phyloP scores from a whole-genome alignment of 2,888 invertebrate genomes.

The Clostera curtula region DNA sequence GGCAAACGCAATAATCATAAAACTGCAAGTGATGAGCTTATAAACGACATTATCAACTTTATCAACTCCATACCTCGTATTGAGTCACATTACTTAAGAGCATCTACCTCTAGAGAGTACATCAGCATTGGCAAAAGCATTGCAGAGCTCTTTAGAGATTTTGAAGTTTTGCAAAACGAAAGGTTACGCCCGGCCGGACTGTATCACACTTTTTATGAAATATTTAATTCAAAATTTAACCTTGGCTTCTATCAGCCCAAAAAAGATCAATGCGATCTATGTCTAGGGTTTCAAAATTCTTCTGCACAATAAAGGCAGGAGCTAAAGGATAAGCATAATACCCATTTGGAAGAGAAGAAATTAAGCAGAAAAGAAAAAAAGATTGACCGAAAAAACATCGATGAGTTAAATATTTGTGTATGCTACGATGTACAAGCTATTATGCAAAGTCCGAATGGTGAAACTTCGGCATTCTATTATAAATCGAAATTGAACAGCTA shows the following conservation, averaged over 20 bases:
- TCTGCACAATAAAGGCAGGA: not conserved
- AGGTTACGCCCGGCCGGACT: conserved; percentile 4
- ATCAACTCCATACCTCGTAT: conserved; percentile 1
- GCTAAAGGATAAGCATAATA: not conserved
- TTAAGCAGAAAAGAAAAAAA: not conserved
- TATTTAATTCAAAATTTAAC: conserved; percentile 6
- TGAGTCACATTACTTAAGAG: conserved; percentile 1
- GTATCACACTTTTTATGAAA: conserved; percentile 5
- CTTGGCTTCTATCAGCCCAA: conserved; percentile 3
- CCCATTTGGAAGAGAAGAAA: not conserved
- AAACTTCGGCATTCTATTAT: not conserved
- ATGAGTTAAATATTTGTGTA: not conserved
- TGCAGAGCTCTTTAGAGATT: conserved; percentile 2
- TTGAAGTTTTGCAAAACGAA: conserved; percentile 4
- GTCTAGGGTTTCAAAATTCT: not conserved
- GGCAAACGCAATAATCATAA: not conserved
- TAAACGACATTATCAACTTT: not conserved
- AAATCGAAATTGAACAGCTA: not conserved
- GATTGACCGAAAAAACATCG: not conserved
- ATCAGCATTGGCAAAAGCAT: not conserved
- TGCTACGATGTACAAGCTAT: not conserved
- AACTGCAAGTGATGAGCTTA: not conserved
- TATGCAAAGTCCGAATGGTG: not conserved
- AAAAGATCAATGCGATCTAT: conserved; percentile 5
- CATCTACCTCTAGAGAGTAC: conserved; percentile 1